Base-by-base conservation (phyloP, 2,113 vertebrate genomes). In the Podarcis cretensis region DNA sequence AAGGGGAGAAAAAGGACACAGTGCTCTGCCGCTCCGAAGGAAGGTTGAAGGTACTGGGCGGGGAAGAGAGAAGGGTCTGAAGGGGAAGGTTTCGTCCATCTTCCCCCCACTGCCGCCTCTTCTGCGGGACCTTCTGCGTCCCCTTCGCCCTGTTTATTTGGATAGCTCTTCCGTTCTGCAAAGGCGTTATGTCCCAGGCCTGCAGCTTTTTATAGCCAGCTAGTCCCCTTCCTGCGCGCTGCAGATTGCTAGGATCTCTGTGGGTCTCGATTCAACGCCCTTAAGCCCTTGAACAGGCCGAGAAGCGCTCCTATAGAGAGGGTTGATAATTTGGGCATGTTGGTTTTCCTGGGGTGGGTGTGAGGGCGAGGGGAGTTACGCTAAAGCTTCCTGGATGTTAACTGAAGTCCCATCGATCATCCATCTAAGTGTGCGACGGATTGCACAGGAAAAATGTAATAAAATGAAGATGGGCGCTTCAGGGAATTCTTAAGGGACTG, bases 131-230 rank as follows among this genome's bases (percentile, higher is more conserved):
- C 92, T 92, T 92, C 94, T 95, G 95, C 94, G 91, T 90, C 94
- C 96, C 94, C 94, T 89, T 69, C 92, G 86, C 82, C 43, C 54
- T 96, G 96, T 97, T 97, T 97, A 95, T 97, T 97, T 97, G 95
- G 91, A 94, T 88, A 90, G 74, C 83, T 92, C 93, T 96, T 96
- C 93, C 85, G 66, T 83, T 93, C 90, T 93, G 32, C 65, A 71
- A 90, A 78, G 0, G 82, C 86, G 27, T 20, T 20, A 48, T 85
- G 79, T 80, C 92, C 81, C 18, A 23, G 90, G 37, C 76, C 86
- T 90, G 81, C 87, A 68, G 84, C 88, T 92, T 95, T 95, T 92
- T 91, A 92, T 75, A 94, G 89, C 30, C 5, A 90, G 89, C 32
- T 4, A 6, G 87, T 3, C 48, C 71, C 30, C 20, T 93, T 93